phyloP scores from a whole-genome alignment of 2,113 vertebrate species.

The Cariama cristata region DNA sequence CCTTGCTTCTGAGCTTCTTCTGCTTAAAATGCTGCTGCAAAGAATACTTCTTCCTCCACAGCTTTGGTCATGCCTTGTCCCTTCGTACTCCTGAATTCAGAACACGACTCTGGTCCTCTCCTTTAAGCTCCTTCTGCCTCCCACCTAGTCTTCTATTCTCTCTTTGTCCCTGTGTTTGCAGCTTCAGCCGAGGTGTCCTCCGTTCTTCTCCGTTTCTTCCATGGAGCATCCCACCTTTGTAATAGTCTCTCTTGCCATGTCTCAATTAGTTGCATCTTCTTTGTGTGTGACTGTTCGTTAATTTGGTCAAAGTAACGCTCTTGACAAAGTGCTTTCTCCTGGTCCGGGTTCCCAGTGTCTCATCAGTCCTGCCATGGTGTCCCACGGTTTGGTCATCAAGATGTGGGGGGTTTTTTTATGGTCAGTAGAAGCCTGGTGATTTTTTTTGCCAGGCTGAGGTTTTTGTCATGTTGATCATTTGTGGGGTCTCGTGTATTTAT shows the following conservation, averaged over 20 bases:
- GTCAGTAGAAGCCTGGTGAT: background rate
- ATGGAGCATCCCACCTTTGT: background rate
- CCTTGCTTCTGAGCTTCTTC: background rate
- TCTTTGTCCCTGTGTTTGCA: accelerated
- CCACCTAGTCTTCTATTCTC: background rate
- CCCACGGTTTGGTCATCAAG: background rate
- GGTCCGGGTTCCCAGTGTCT: background rate
- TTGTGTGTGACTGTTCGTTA: background rate
- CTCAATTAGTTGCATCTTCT: background rate
- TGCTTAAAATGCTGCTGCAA: background rate
- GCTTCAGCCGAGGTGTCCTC: background rate
- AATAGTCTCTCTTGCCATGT: background rate
- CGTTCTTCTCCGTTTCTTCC: background rate
- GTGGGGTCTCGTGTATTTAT: background rate
- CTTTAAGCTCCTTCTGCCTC: background rate
- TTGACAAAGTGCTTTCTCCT: background rate
- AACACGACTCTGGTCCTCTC: background rate
- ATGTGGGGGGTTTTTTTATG: background rate
- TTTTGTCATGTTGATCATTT: background rate
- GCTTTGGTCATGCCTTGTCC: background rate
- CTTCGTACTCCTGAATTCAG: background rate
- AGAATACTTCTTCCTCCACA: background rate
- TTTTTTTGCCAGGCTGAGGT: background rate
- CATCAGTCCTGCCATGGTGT: background rate
- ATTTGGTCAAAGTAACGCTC: background rate